A percentile compares a stretch with the other conserved stretches of the same genome.
Evolutionary conservation across 2,888 invertebrate species (phyloP).

Genomic region (Galerucella calmariensis): DNA sequence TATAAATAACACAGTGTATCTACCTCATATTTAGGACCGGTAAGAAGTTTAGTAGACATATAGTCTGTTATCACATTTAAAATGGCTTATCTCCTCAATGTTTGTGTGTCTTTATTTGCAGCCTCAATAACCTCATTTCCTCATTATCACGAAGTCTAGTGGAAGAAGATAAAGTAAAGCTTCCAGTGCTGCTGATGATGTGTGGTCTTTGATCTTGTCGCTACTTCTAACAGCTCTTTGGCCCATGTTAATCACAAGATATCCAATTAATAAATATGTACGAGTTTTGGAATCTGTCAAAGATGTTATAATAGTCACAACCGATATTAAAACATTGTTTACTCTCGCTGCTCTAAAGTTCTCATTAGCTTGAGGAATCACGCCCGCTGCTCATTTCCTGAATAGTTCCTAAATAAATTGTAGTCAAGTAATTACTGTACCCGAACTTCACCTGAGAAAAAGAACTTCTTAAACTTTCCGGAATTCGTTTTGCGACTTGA

Average conservation of each 20-base stretch:
- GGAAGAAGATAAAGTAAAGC: no score
- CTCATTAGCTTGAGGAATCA: conserved; percentile 34
- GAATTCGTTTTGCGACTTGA: not conserved
- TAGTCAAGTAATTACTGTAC: conserved; percentile 23
- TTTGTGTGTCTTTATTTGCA: no score
- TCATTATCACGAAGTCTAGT: no score
- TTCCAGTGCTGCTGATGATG: no score
- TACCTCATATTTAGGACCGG: no score
- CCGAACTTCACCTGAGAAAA: conserved; percentile 20
- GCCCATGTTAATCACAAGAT: not conserved
- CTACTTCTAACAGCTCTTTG: no score
- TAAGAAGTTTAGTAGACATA: no score
- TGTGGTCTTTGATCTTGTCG: no score
- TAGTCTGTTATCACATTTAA: no score
- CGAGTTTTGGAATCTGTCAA: not conserved
- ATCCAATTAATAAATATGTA: not conserved
- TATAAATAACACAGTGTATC: no score
- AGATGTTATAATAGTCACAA: not conserved
- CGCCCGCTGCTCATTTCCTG: conserved; percentile 28
- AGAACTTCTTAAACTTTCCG: conserved; percentile 3
- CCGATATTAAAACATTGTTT: conserved; percentile 32
- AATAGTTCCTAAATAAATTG: conserved; percentile 30
- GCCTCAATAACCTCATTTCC: no score
- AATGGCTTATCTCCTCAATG: no score
- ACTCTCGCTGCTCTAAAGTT: conserved; percentile 22